Percentiles rank a stretch among this genome's conserved stretches.
Conservation (phyloP, 1,140 invertebrate species). For the Calephelis virginiensis region DNA sequence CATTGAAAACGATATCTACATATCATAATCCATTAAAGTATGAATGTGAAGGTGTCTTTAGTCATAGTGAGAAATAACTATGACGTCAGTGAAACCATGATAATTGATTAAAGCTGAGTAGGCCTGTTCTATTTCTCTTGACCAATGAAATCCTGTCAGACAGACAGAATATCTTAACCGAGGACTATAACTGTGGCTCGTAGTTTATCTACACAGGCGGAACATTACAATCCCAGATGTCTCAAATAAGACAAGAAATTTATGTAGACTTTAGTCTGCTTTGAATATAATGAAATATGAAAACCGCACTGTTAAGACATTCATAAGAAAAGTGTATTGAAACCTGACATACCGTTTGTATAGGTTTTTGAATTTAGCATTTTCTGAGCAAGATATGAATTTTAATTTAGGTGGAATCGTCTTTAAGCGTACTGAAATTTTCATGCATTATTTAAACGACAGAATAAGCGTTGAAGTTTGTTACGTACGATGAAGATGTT, state of each 20-base stretch:
- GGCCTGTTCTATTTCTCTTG: too few relatives aligned
- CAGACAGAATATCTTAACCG: too few relatives aligned
- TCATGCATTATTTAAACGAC: slow-evolving; percentile 20
- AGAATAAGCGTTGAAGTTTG: slow-evolving; percentile 4
- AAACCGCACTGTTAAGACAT: slow-evolving; percentile 39
- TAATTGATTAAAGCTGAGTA: too few relatives aligned
- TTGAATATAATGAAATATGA: slow-evolving; percentile 45
- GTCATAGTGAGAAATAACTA: too few relatives aligned
- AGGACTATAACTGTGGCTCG: too few relatives aligned
- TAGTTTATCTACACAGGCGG: not conserved
- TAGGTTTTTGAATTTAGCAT: slow-evolving; percentile 27
- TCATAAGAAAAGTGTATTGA: slow-evolving; percentile 38
- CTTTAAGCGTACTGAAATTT: slow-evolving; percentile 23
- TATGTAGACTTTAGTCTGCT: slow-evolving; percentile 27
- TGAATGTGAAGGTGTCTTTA: too few relatives aligned
- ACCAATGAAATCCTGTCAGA: too few relatives aligned
- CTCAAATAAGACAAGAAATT: slow-evolving; percentile 46
- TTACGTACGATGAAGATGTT: not conserved
- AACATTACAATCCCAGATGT: slow-evolving; percentile 44
- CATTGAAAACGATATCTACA: too few relatives aligned
- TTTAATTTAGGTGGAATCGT: slow-evolving; percentile 23
- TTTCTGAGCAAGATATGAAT: slow-evolving; percentile 21
- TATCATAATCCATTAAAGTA: too few relatives aligned
- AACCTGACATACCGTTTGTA: slow-evolving; percentile 21
- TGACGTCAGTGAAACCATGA: too few relatives aligned